Evolutionary conservation across 2,888 invertebrate genomes (phyloP).

Genomic region (Drosophila limbata): DNA sequence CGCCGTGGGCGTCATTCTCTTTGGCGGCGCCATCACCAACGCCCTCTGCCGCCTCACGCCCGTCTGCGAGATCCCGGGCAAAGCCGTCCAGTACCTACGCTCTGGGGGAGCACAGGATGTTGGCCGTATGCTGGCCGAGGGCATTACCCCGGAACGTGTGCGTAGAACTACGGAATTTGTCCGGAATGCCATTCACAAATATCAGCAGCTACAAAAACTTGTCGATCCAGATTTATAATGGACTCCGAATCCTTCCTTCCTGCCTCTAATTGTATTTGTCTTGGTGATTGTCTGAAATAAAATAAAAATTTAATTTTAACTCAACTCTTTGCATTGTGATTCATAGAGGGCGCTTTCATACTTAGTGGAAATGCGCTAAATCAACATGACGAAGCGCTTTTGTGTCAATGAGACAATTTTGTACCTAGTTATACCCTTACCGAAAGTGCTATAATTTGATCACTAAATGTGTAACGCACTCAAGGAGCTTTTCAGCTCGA

Average conservation of each 20-base stretch:
- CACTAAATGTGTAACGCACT: too few species aligned
- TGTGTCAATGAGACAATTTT: not conserved
- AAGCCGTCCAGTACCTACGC: conserved; percentile 79
- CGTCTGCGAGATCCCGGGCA: conserved; percentile 86
- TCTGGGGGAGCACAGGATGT: conserved; percentile 78
- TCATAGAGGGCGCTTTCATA: not conserved
- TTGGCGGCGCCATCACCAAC: conserved; percentile 87
- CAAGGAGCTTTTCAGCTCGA: too few species aligned
- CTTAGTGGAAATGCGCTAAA: not conserved
- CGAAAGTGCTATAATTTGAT: too few species aligned
- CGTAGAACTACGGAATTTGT: conserved; percentile 86
- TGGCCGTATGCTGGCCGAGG: conserved; percentile 82
- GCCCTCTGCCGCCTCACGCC: conserved; percentile 87
- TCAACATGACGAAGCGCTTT: conserved; percentile 13
- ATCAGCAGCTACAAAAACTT: conserved; percentile 83
- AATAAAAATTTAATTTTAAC: conserved; percentile 51
- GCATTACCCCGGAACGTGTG: conserved; percentile 87
- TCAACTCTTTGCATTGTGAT: not conserved
- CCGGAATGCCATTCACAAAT: conserved; percentile 87
- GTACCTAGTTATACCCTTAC: too few species aligned
- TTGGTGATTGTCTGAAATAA: conserved; percentile 27
- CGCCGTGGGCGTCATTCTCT: conserved; percentile 85
- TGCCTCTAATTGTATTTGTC: conserved; percentile 28
- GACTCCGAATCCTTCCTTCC: not conserved
- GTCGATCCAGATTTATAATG: conserved; percentile 27